phyloP scores from a whole-genome alignment of 2,888 invertebrate genomes.

The Diaphora mendica region DNA sequence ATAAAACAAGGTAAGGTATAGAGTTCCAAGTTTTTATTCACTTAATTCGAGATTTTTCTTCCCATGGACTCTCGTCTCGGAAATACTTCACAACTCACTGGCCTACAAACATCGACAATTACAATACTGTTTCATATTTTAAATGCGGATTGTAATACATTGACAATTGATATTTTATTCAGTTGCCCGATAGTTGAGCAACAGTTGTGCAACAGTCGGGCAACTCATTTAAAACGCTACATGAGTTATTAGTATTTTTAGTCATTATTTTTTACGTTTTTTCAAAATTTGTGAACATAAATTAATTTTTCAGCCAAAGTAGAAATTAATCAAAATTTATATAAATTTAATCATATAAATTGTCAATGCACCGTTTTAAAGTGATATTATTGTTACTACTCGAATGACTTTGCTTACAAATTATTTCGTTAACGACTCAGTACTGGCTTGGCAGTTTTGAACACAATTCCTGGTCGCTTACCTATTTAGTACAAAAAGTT shows the following conservation, averaged over 20 bases:
- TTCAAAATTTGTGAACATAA: neutral
- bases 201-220: neutral
- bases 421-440: constrained; percentile 4
- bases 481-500: constrained; percentile 3
- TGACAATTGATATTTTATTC: constrained; percentile 36
- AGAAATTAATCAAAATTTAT: no score
- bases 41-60: constrained; percentile 64
- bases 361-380: constrained; percentile 1
- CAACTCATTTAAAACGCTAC: neutral
- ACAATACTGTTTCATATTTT: constrained; percentile 28
- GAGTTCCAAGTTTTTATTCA: constrained; percentile 68
- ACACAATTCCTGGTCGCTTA: constrained; percentile 9
- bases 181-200: constrained; percentile 21
- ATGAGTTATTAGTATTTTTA: neutral
- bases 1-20: constrained; percentile 58
- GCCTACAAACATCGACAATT: constrained; percentile 38
- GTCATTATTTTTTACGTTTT: neutral
- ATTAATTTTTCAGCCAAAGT: neutral
- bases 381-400: neutral
- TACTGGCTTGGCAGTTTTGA: constrained; percentile 12
- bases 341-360: neutral
- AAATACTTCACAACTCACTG: constrained; percentile 38
- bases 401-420: constrained; percentile 1
- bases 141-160: constrained; percentile 36
- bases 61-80: constrained; percentile 23